Evolutionary conservation across 2,888 invertebrate genomes (phyloP).

Genomic region (Ischnura elegans): DNA sequence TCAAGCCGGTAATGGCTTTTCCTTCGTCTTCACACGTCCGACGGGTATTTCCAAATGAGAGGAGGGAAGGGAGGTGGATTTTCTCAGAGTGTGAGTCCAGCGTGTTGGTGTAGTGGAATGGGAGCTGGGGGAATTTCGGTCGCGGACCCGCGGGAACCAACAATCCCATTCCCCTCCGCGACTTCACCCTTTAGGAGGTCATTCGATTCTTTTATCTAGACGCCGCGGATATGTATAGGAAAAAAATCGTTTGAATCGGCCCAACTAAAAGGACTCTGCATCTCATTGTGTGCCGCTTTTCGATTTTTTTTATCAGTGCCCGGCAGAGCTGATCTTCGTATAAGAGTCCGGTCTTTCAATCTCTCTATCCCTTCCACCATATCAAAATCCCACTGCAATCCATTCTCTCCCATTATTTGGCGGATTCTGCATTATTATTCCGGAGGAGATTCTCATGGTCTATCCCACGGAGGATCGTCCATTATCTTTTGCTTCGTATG

Average conservation of each 20-base stretch:
- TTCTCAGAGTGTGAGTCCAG: background rate
- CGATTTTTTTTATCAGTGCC: conserved; percentile 42
- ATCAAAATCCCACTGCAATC: conserved; percentile 23
- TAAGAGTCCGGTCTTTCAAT: conserved; percentile 8
- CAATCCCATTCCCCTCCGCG: background rate
- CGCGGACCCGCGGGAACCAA: background rate
- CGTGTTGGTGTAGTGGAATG: no score
- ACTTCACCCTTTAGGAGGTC: background rate
- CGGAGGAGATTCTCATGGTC: background rate
- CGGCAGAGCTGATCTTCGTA: background rate
- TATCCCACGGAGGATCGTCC: conserved; percentile 7
- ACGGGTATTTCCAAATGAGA: conserved; percentile 11
- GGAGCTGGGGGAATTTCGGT: background rate
- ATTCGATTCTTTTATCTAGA: conserved; percentile 54
- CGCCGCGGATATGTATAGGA: background rate
- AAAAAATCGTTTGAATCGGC: conserved; percentile 34
- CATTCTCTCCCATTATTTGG: conserved; percentile 38
- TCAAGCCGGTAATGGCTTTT: conserved; percentile 48
- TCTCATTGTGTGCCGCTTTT: conserved; percentile 43
- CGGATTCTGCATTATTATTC: background rate
- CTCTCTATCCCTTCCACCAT: background rate
- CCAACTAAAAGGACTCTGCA: background rate
- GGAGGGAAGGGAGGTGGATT: background rate
- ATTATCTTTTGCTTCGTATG: background rate
- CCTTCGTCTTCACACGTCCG: conserved; percentile 44